Evolutionary conservation across 2,888 invertebrate species (phyloP), one percentile per base, ranked within the genome.

Genomic region (Pyrgus malvae): DNA sequence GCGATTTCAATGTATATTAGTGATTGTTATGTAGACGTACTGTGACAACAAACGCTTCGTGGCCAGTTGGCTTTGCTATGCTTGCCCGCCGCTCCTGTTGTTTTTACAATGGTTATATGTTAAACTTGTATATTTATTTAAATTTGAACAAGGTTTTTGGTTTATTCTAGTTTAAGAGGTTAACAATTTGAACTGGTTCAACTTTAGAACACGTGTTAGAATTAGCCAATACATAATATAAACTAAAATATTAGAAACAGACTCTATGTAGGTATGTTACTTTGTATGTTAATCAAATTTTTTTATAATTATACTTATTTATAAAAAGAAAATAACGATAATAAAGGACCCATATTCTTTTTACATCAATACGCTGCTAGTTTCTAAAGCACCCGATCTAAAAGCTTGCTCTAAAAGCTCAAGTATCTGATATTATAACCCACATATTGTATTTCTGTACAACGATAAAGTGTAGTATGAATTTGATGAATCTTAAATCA

Each of bases 11-110:
- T 72, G 62, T 69, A 67, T 68, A 76, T 79, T 83, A 83, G 78
- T 83, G 68, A 78, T 70, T 70, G 69, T 67, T 64, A 65, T 66
- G 71, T 78, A 64, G 70, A 90, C 89, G 78, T 90, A 90, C 89
- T 82, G 86, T 90, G 71, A 77, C 77, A 69, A 89, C 74, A 76
- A 75, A 84, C 66, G 80, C 80, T 78, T 87, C 89, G 76, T 77
- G 76, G 64, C 83, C 86, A 68, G 77, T 78, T 63, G 82, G 76
- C 60, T 78, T 72, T 65, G 73, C 69, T 44, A 69, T 69, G 76
- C 82, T 81, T 63, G 74, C 68, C 61, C 78, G 80, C 65, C 73
- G 80, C 83, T 86, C 85, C 83, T 69, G 80, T 85, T 87, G 87
- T 76, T 55, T 55, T 60, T 55, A 59, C 57, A 48, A 50, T 41